A percentile compares a stretch with the other conserved stretches of the same genome.
Conservation (phyloP, 1,140 invertebrate species). For the Laupala kohalensis region DNA sequence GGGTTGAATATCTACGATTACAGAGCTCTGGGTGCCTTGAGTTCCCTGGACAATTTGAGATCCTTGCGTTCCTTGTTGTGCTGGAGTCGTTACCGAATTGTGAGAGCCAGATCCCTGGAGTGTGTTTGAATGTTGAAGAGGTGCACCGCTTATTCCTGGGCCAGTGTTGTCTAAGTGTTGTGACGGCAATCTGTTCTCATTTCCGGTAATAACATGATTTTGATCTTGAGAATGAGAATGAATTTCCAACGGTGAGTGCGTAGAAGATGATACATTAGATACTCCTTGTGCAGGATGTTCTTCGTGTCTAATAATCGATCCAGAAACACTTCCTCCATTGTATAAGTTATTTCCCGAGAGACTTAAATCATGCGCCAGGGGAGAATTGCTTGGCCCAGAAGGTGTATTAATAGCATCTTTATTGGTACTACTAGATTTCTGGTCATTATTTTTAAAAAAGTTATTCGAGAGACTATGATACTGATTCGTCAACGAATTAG, state of each 20-base stretch:
- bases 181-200: not conserved
- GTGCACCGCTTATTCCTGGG: not conserved
- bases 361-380: not conserved
- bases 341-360: not conserved
- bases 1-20: conserved; percentile 1
- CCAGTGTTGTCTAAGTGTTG: not conserved
- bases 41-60: not conserved
- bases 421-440: not conserved
- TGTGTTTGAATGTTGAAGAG: too few relatives aligned
- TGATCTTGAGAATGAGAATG: not conserved
- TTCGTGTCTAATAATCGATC: not conserved
- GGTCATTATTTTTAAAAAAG: not conserved
- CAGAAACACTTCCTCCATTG: not conserved
- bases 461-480: not conserved
- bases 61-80: not conserved
- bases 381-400: not conserved
- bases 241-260: not conserved
- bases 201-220: not conserved
- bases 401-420: not conserved
- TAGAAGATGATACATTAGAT: not conserved
- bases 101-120: not conserved
- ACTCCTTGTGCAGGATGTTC: not conserved
- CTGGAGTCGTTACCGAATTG: not conserved
- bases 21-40: not conserved
- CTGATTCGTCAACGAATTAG: not conserved